Evolutionary conservation across 2,888 invertebrate species (phyloP), one percentile per base, ranked within the genome.

Genomic region (Trilocha varians): DNA sequence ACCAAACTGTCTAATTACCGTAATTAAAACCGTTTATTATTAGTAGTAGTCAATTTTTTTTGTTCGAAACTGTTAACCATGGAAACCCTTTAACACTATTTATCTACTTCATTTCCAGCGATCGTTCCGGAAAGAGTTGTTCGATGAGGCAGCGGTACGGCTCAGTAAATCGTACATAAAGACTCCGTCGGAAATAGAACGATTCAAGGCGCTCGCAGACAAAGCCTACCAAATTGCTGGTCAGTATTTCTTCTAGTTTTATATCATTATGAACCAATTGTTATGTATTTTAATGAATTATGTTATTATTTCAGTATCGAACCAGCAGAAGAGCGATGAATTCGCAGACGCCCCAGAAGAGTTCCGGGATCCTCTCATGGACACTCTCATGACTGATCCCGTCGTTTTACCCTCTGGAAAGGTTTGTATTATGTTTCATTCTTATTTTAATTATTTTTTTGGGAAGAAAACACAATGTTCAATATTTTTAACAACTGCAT

Each of bases 341-440:
- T 94, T 92, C 70, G 96, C 95, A 15, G 97, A 98, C 76, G 97
- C 97, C 32, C 98, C 98, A 0, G 98, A 98, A 58, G 98, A 98
- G 78, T 98, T 97, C 75, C 91, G 93, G 74, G 98, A 98, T 87
- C 98, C 98, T 0, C 87, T 98, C 32, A 98, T 98, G 98, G 97
- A 97, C 72, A 98, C 98, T 0, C 84, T 98, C 39, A 98, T 98
- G 98, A 92, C 92, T 5, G 98, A 98, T 78, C 98, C 98, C 8
- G 98, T 98, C 8, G 84, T 92, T 48, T 86, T 98, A 60, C 98
- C 98, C 2, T 95, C 96, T 47, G 96, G 97, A 46, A 91, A 91
- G 62, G 85, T 85, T 52, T 46, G 37, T 13, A 5, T 36, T 13
- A 13, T 25, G 25, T n/a, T n/a, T n/a, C n/a, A n/a, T n/a, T n/a